Conservation (phyloP, 2,797 vertebrate genomes). For the Amazona ochrocephala region DNA sequence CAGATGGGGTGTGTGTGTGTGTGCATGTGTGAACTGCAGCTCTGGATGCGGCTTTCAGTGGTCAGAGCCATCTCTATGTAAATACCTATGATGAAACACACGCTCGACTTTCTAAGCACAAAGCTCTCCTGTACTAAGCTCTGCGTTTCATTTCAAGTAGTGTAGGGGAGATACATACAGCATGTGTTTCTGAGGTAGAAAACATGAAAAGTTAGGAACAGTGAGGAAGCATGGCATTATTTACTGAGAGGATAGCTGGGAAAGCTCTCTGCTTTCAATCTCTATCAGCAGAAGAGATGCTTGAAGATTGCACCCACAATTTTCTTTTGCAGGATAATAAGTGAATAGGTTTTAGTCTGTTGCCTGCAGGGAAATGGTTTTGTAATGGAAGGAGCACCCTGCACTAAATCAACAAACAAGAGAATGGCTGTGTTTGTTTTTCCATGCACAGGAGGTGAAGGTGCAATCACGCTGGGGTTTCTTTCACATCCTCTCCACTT, state of each 20-base stretch:
- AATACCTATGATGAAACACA: background rate
- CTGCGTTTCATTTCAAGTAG: background rate
- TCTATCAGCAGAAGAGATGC: slow-evolving; percentile 32
- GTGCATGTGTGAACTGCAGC: background rate
- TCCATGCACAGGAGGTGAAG: slow-evolving; percentile 66
- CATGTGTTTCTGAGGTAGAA: background rate
- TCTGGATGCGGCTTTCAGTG: background rate
- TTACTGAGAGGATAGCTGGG: background rate
- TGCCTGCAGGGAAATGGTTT: slow-evolving; percentile 66
- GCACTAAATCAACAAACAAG: slow-evolving; percentile 70
- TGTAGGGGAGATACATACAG: background rate
- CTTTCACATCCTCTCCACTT: slow-evolving; percentile 61
- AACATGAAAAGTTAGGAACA: background rate
- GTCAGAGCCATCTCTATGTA: background rate
- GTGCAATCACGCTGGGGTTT: slow-evolving; percentile 39
- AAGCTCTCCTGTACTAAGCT: background rate
- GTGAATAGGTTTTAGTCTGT: slow-evolving; percentile 56
- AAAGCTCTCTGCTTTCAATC: background rate
- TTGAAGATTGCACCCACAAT: slow-evolving; percentile 20
- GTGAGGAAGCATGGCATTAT: background rate
- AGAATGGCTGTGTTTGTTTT: slow-evolving; percentile 74
- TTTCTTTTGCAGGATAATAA: slow-evolving; percentile 65
- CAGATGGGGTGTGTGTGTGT: background rate
- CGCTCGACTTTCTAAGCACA: background rate
- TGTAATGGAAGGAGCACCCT: slow-evolving; percentile 69